A percentile compares a stretch with the other conserved stretches of the same genome.
Conservation (phyloP, 2,113 vertebrate species). For the Myotis brandtii region DNA sequence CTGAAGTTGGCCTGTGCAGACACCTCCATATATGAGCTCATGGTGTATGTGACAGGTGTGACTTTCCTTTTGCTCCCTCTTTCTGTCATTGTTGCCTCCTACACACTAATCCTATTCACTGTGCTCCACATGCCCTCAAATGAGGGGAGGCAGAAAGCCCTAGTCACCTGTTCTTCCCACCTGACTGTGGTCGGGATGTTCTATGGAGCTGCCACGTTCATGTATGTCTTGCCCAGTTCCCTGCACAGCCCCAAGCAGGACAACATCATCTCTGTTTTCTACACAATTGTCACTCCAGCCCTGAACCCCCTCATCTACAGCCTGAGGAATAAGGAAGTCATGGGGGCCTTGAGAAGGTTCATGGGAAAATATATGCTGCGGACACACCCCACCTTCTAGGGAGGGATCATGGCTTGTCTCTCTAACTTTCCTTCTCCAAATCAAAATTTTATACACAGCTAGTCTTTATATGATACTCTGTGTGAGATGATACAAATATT, state of each 20-base stretch:
- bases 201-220: conserved; percentile 72
- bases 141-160: conserved; percentile 58
- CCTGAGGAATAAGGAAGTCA: conserved; percentile 73
- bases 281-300: conserved; percentile 70
- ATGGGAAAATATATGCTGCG: neutral
- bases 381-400: neutral
- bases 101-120: conserved; percentile 62
- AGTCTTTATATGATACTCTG: neutral
- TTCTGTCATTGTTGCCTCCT: conserved; percentile 70
- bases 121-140: neutral
- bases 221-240: conserved; percentile 76
- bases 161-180: conserved; percentile 81
- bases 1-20: conserved; percentile 80
- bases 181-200: conserved; percentile 77
- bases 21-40: conserved; percentile 63
- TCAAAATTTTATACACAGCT: neutral
- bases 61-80: conserved; percentile 65
- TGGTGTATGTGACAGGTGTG: conserved; percentile 70
- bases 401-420: neutral
- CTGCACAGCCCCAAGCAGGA: conserved; percentile 66
- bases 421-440: neutral
- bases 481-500: neutral
- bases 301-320: conserved; percentile 73
- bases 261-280: conserved; percentile 77
- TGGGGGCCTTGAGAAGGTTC: conserved; percentile 49